Evolutionary conservation across 2,797 vertebrate species (phyloP), one percentile per base, ranked within the genome.

Genomic region (Rachycentron canadum): DNA sequence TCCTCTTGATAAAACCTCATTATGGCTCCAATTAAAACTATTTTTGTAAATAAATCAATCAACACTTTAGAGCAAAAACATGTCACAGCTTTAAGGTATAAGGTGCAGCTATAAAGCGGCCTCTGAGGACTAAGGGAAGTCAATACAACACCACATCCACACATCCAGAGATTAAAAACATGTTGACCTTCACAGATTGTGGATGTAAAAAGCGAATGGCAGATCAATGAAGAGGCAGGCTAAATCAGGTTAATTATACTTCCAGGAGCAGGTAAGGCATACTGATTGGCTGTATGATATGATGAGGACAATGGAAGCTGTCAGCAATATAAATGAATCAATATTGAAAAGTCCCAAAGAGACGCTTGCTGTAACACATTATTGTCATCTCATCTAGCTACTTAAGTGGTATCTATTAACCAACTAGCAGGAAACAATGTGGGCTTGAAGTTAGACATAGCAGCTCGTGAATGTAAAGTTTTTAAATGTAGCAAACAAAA

Each of bases 1-100:
- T 75, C 49, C 59, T 69, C 38, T 36, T 77, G 57, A 59, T 32
- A 12, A 23, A 28, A 50, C 72, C 77, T 90, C 69, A 85, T 89
- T 81, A 81, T 28, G 32, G 23, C 53, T 63, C 72, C 81, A 78
- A 89, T 89, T 89, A 89, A 79, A 89, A 50, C 30, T 30, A 19
- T 56, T 81, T 79, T 28, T 83, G 59, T 52, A 63, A 84, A 87
- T 65, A 69, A 70, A 78, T 73, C 77, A 85, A 75, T 80, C 56
- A 67, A 52, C 6, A 0, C 32, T 68, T 63, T 13, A 13, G 50
- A 79, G 71, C 41, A 71, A 69, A 63, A 69, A 61, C 52, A 68
- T 12, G 50, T 64, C n/a, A 52, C 14, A 23, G 36, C 60, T 57
- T 28, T 28, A 72, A 56, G n/a, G 28, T 7, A 26, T 30, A 59